Percentiles rank a stretch among this genome's conserved stretches.
Evolutionary conservation across 37 sponge, comb jelly and placozoan genomes (phyloP).

Genomic region (Agelas oroides): DNA sequence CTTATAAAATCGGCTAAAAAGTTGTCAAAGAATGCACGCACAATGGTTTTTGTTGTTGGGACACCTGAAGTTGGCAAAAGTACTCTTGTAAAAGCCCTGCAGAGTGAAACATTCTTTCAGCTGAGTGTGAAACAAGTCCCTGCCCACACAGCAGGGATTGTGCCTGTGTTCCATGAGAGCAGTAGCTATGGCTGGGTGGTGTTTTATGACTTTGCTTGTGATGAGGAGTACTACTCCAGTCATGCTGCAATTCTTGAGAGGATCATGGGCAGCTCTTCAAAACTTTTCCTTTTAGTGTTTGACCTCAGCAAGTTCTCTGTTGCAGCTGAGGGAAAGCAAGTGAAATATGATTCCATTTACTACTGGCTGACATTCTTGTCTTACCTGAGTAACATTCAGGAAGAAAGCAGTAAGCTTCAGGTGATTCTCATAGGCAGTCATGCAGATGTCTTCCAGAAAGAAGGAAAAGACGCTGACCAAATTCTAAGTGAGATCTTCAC

Average conservation of each 20-base stretch:
- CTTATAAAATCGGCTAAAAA: too few species aligned
- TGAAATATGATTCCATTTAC: not conserved
- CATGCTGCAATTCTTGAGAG: slow-evolving; percentile 23
- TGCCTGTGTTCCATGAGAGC: not conserved
- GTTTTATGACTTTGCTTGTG: too few species aligned
- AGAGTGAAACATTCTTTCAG: not conserved
- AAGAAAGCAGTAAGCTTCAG: too few species aligned
- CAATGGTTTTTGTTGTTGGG: slow-evolving; percentile 11
- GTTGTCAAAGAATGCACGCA: too few species aligned
- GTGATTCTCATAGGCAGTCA: slow-evolving; percentile 10
- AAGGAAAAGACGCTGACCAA: too few species aligned
- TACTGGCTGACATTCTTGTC: slow-evolving; percentile 20
- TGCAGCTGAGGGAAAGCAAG: too few species aligned
- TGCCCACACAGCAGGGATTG: slow-evolving; percentile 37
- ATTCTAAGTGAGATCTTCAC: too few species aligned
- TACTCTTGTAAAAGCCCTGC: slow-evolving; percentile 41
- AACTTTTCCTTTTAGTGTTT: slow-evolving; percentile 27
- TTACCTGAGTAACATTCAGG: not conserved
- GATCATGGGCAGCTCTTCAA: not conserved
- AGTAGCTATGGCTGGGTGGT: slow-evolving; percentile 18
- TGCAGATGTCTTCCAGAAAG: not conserved
- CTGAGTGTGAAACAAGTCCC: not conserved
- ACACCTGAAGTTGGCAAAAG: slow-evolving; percentile 40
- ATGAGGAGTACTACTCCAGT: slow-evolving; percentile 29
- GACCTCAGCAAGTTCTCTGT: too few species aligned